Evolutionary conservation across 2,113 vertebrate species (phyloP), one percentile per base, ranked within the genome.

Genomic region (Bos javanicus): DNA sequence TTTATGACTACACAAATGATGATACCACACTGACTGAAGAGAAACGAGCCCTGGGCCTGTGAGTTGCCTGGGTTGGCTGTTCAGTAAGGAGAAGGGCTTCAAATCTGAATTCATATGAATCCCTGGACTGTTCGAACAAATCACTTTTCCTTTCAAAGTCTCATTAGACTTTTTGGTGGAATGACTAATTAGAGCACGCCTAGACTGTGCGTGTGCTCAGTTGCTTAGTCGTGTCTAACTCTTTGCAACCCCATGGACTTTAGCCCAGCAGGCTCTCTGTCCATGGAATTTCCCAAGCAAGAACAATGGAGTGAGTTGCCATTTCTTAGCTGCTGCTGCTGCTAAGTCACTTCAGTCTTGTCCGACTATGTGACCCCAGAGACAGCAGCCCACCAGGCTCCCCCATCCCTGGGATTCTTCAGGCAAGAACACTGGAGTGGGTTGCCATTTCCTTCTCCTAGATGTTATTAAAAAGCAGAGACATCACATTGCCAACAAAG

Each of bases 1-100:
- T 98, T 96, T 92, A 30, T 95, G 67, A 91, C 80, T 93, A 50
- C 39, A 25, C 62, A n/a, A 78, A 94, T 5, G 46, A 89, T 19
- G 48, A 76, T 43, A 83, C 25, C 54, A 52, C 50, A 5, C 81
- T 39, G 60, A 54, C 23, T 28, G 33, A 16, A 30, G 48, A 36
- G 56, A 82, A 39, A 7, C 0, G 3, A 50, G 56, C 6, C 8
- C 1, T 0, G 2, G 28, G 39, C 30, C 71, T 0, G 2, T 33
- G 21, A 33, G 17, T 7, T 50, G 25, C 23, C 19, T n/a, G 86
- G 39, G 3, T 36, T 28, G 81, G 52, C 48, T 26, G 15, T 8
- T 10, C 7, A 16, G 7, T 36, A 21, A 39, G 4, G 3, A n/a
- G 7, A 26, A 30, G 1, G 30, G 17, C 15, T 36, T 25, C 3